Conservation (phyloP, 1,140 invertebrate genomes). For the Periplaneta americana region DNA sequence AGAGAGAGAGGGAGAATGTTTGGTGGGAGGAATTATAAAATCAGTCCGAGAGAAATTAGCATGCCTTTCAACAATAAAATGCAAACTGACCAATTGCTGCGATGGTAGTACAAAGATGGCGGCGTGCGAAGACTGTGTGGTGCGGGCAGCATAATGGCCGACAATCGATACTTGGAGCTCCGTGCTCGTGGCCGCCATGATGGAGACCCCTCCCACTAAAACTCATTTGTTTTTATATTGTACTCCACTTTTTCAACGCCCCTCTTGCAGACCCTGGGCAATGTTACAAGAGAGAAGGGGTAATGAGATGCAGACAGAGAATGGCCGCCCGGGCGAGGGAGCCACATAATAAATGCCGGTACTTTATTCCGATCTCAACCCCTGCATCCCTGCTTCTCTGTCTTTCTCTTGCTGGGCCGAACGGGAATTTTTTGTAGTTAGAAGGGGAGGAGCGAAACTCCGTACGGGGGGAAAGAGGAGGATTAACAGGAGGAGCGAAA, state of each 20-base stretch:
- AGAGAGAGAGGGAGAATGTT: not conserved
- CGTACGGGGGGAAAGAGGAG: not conserved
- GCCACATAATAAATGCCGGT: not conserved
- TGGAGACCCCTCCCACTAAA: not conserved
- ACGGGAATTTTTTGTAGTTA: not conserved
- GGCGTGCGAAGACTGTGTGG: not conserved
- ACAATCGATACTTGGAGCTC: conserved; percentile 1
- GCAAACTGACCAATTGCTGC: conserved; percentile 7
- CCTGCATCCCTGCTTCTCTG: not conserved
- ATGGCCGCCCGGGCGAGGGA: not conserved
- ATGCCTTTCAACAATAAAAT: not conserved
- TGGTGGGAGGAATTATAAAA: not conserved
- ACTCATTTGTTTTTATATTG: not conserved
- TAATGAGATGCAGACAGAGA: conserved; percentile 13
- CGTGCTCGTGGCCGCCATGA: not conserved
- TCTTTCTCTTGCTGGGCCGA: not conserved
- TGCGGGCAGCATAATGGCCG: not conserved
- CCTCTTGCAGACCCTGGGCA: not conserved
- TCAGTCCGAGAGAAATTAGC: not conserved
- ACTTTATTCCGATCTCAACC: not conserved
- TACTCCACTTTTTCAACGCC: not conserved
- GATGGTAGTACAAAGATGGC: not conserved
- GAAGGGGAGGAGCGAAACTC: conserved; percentile 2
- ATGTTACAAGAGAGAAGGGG: not conserved
- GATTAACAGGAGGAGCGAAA: conserved; percentile 5